phyloP scores from a whole-genome alignment of 2,888 invertebrate genomes.

The Heteromyza rotundicornis region DNA sequence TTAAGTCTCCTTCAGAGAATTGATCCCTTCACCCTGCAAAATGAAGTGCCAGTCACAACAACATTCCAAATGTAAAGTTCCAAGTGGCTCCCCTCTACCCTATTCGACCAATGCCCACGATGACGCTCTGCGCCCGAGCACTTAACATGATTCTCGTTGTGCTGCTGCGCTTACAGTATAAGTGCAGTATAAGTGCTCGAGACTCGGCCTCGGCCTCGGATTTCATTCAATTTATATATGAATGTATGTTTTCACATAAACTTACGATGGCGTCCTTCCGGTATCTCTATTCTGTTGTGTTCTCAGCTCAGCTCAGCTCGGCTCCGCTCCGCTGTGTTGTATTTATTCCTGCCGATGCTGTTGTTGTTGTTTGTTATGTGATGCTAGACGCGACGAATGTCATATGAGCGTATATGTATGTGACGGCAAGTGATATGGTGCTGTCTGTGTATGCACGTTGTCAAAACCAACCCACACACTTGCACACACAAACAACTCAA shows the following conservation, averaged over 20 bases:
- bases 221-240: slow-evolving; percentile 10
- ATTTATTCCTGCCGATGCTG: slow-evolving; percentile 11
- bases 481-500: slow-evolving; percentile 10
- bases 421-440: slow-evolving; percentile 9
- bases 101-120: too few relatives aligned
- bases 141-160: too few relatives aligned
- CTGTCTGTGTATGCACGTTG: slow-evolving; percentile 7
- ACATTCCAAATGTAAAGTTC: too few relatives aligned
- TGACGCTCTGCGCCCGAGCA: too few relatives aligned
- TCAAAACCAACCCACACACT: slow-evolving; percentile 7
- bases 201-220: too few relatives aligned
- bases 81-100: too few relatives aligned
- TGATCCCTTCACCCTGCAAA: too few relatives aligned
- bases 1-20: too few relatives aligned
- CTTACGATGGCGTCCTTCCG: slow-evolving; percentile 16
- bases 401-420: slow-evolving; percentile 1
- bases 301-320: too few relatives aligned
- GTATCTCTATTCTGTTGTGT: background rate
- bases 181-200: too few relatives aligned
- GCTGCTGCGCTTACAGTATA: too few relatives aligned
- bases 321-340: background rate
- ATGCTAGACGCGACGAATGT: slow-evolving; percentile 6
- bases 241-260: slow-evolving; percentile 12
- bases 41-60: too few relatives aligned
- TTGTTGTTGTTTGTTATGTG: slow-evolving; percentile 8